Conservation (phyloP, 2,113 vertebrate species). For the Silurus asotus region DNA sequence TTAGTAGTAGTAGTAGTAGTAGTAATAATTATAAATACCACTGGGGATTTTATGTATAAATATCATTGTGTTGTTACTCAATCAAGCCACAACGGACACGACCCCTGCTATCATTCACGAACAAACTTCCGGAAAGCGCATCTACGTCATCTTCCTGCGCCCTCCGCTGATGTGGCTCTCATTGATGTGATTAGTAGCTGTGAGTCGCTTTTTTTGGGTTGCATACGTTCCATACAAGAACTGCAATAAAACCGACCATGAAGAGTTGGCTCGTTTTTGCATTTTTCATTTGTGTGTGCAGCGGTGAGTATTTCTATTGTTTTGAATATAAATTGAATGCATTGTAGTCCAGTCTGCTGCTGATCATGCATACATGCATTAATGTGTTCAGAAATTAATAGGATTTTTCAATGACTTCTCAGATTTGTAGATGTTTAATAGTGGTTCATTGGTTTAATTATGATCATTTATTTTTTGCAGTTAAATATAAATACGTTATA, state of each 20-base stretch:
- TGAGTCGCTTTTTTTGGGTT: background rate
- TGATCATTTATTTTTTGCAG: too few species aligned
- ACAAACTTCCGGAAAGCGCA: background rate
- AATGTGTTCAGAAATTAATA: background rate
- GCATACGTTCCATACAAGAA: too few species aligned
- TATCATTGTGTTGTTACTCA: too few species aligned
- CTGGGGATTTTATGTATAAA: too few species aligned
- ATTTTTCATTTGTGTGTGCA: conserved; percentile 62
- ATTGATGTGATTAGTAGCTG: background rate
- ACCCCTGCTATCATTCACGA: background rate
- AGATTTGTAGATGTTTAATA: background rate
- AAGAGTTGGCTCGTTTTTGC: conserved; percentile 62
- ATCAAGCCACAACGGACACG: too few species aligned
- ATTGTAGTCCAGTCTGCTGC: too few species aligned
- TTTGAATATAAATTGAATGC: background rate
- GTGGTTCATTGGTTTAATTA: background rate
- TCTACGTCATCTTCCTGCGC: conserved; percentile 7
- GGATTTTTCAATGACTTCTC: background rate
- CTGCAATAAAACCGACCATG: conserved; percentile 56
- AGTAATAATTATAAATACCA: too few species aligned
- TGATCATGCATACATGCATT: background rate
- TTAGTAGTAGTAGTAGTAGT: too few species aligned
- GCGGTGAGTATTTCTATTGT: conserved; percentile 57
- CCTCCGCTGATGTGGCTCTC: conserved; percentile 4
- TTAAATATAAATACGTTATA: too few species aligned